phyloP scores from a whole-genome alignment of 1,140 invertebrate genomes.

The Triops longicaudatus region DNA sequence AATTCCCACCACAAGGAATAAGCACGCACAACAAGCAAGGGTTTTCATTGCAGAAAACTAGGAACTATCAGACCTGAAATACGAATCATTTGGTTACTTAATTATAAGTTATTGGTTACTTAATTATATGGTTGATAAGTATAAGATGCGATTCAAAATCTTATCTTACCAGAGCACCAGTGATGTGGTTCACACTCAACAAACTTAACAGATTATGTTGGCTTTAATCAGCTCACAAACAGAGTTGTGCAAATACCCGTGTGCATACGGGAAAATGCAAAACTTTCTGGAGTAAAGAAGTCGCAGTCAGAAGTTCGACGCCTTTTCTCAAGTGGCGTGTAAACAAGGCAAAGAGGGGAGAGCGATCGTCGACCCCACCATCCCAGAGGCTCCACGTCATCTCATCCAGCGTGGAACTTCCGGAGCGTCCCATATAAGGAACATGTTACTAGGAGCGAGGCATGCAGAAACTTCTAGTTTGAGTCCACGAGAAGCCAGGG shows the following conservation, averaged over 20 bases:
- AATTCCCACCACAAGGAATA: not conserved
- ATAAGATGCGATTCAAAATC: no score
- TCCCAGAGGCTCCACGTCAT: not conserved
- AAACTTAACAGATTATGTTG: no score
- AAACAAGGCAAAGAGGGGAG: not conserved
- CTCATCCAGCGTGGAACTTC: conserved; percentile 7
- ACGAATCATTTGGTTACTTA: no score
- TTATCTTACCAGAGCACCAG: no score
- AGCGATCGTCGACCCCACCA: not conserved
- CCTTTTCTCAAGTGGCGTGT: not conserved
- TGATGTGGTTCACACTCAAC: no score
- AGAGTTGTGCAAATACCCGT: not conserved
- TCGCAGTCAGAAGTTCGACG: not conserved
- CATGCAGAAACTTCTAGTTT: not conserved
- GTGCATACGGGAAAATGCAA: not conserved
- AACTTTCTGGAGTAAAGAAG: not conserved
- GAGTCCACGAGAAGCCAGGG: not conserved
- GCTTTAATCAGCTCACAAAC: not conserved
- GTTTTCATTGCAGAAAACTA: not conserved
- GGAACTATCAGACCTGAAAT: not conserved
- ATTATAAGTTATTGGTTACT: no score
- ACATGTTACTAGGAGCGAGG: not conserved
- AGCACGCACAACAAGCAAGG: not conserved
- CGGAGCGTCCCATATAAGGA: not conserved
- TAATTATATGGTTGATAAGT: no score